Evolutionary conservation across 2,888 invertebrate genomes (phyloP).

Genomic region (Lucinisca nassula): DNA sequence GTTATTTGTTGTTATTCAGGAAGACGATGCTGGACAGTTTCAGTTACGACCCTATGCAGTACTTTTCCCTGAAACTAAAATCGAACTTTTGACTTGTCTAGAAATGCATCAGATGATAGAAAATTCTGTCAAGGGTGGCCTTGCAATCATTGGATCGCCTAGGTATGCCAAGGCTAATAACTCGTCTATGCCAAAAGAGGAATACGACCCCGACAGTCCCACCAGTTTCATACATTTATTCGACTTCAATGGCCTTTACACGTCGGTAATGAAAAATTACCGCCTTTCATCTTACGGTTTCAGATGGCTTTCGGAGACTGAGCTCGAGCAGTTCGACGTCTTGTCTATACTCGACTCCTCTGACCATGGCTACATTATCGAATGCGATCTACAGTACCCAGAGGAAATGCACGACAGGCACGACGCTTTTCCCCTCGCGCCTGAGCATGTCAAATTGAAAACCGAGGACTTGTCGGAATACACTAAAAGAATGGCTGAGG

Average conservation of each 20-base stretch:
- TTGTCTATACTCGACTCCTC: not conserved
- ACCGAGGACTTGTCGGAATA: constrained; percentile 23
- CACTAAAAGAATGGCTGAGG: not conserved
- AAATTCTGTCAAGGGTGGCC: constrained; percentile 15
- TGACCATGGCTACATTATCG: constrained; percentile 20
- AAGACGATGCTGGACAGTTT: not conserved
- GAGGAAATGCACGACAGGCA: not conserved
- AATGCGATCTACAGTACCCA: constrained; percentile 14
- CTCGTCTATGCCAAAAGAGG: not conserved
- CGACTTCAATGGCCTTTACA: constrained; percentile 29
- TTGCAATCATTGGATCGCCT: not conserved
- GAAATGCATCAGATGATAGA: constrained; percentile 17
- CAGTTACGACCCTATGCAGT: not conserved
- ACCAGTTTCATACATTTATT: constrained; percentile 4
- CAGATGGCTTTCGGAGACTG: constrained; percentile 6
- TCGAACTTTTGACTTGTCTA: not conserved
- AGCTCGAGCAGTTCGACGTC: constrained; percentile 3
- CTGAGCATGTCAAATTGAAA: not conserved
- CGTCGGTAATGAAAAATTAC: not conserved
- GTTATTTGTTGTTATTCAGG: not conserved
- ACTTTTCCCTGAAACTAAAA: not conserved
- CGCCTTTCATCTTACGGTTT: constrained; percentile 22
- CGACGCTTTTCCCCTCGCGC: constrained; percentile 16
- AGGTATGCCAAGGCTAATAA: constrained; percentile 13
- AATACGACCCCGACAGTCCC: not conserved